These are phyloP conservation scores for Cylas formicarius DNA, from an alignment of 1,140 invertebrate genomes.

Conservation along the genomic window DNA sequence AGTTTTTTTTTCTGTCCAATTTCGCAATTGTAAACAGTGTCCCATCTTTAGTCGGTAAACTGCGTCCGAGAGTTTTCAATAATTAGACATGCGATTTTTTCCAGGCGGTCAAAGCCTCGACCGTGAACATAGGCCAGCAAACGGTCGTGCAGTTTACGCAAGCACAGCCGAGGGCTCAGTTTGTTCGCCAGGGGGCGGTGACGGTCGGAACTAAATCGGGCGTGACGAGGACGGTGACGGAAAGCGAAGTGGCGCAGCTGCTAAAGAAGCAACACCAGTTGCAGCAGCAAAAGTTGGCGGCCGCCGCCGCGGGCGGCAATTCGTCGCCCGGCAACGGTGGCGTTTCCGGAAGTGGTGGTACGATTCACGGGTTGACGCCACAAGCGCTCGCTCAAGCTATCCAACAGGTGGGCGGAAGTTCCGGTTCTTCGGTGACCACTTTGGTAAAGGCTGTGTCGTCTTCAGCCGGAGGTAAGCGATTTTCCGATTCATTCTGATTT, in stretches of 20 bases:
- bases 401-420: conserved; percentile 44
- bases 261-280: conserved; percentile 59
- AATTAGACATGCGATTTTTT: not conserved
- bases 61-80: not conserved
- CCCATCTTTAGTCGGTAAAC: not conserved
- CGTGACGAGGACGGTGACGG: conserved; percentile 52
- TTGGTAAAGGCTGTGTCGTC: conserved; percentile 52
- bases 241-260: conserved; percentile 63
- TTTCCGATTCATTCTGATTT: not conserved
- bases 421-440: conserved; percentile 47
- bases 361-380: conserved; percentile 43
- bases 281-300: conserved; percentile 48
- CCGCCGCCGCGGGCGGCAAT: conserved; percentile 47
- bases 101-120: conserved; percentile 37
- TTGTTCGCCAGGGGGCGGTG: conserved; percentile 39
- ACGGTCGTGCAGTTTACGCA: conserved; percentile 40
- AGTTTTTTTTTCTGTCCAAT: no score
- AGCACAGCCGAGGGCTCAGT: conserved; percentile 35
- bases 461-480: conserved; percentile 37
- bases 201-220: conserved; percentile 39
- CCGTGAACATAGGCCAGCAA: conserved; percentile 36
- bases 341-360: conserved; percentile 38
- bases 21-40: not conserved
- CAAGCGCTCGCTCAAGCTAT: conserved; percentile 53
- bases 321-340: conserved; percentile 46